Conservation (phyloP, 2,888 invertebrate species). For the Chymomyza caudatula region DNA sequence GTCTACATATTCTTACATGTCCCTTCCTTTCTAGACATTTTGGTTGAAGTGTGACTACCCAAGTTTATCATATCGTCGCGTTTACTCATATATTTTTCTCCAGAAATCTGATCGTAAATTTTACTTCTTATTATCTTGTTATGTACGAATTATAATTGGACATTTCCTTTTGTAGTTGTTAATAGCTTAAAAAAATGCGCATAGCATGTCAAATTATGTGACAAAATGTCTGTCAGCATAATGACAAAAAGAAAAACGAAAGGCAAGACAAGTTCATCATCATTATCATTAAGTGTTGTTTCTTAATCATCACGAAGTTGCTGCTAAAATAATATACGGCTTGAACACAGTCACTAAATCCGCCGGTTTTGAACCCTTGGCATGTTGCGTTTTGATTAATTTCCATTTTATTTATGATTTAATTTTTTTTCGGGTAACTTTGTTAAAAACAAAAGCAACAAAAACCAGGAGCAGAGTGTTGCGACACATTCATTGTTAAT, state of each 20-base stretch:
- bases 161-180: conserved; percentile 49
- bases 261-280: conserved; percentile 14
- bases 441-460: not conserved
- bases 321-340: not conserved
- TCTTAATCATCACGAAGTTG: not conserved
- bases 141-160: conserved; percentile 54
- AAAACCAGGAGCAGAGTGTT: conserved; percentile 28
- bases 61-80: not conserved
- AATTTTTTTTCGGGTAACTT: conserved; percentile 9
- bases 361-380: conserved; percentile 3
- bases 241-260: conserved; percentile 15
- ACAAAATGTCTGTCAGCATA: conserved; percentile 71
- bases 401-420: conserved; percentile 36
- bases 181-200: conserved; percentile 11
- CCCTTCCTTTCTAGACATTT: no score
- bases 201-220: conserved; percentile 68
- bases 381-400: conserved; percentile 33
- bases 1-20: no score
- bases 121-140: conserved; percentile 46
- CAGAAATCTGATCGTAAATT: conserved; percentile 4
- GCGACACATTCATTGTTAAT: conserved; percentile 72
- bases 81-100: not conserved
- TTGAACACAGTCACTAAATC: not conserved
- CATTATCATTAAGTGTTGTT: conserved; percentile 25
- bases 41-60: no score